Conservation (phyloP, 2,888 invertebrate species). For the Amorpha juglandis region DNA sequence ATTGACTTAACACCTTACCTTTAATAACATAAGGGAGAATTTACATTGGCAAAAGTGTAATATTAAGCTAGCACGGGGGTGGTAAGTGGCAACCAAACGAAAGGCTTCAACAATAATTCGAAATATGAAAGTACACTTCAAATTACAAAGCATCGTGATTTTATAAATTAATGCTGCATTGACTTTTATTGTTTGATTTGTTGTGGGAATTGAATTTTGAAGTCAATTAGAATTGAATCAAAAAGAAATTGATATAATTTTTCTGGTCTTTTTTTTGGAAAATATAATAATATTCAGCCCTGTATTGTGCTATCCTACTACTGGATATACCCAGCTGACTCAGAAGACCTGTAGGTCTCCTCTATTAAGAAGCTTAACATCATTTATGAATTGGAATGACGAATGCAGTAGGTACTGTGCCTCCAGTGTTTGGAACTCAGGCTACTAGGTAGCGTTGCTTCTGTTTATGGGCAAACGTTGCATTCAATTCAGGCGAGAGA, state of each 20-base stretch:
- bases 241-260: not conserved
- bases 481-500: too few species aligned
- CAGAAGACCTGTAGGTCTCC: too few species aligned
- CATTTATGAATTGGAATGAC: too few species aligned
- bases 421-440: too few species aligned
- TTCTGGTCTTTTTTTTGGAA: too few species aligned
- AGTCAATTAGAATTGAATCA: conserved; percentile 6
- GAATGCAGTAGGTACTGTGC: too few species aligned
- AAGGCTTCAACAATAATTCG: conserved; percentile 67
- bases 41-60: conserved; percentile 26
- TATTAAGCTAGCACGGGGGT: conserved; percentile 49
- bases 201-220: conserved; percentile 46
- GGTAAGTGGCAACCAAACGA: conserved; percentile 74
- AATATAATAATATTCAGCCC: not conserved
- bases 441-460: too few species aligned
- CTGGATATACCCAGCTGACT: too few species aligned
- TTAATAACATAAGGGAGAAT: conserved; percentile 35
- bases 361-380: too few species aligned
- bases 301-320: too few species aligned
- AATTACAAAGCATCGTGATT: conserved; percentile 59
- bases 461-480: too few species aligned
- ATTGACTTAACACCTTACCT: conserved; percentile 35
- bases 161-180: conserved; percentile 61
- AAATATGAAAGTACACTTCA: conserved; percentile 61
- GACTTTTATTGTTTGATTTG: conserved; percentile 46